Conservation (phyloP, 1,140 invertebrate species). For the Patella vulgata region DNA sequence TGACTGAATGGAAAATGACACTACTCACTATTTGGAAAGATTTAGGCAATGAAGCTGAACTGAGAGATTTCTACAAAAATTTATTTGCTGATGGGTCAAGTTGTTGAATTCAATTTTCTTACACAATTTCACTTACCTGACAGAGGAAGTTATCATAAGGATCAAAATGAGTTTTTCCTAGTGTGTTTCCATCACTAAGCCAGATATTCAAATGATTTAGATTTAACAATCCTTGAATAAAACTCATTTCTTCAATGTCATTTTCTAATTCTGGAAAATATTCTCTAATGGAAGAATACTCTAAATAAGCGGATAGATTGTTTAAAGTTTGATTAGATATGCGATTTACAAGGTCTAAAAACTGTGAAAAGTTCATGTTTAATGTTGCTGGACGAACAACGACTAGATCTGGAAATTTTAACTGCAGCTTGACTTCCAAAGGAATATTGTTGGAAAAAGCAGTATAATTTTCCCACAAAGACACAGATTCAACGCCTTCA, state of each 20-base stretch:
- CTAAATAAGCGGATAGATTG: slow-evolving; percentile 60
- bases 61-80: too few species aligned
- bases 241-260: slow-evolving; percentile 52
- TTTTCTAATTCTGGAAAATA: slow-evolving; percentile 54
- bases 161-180: slow-evolving; percentile 63
- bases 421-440: slow-evolving; percentile 35
- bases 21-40: too few species aligned
- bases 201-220: slow-evolving; percentile 58
- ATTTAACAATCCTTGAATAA: slow-evolving; percentile 41
- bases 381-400: slow-evolving; percentile 57
- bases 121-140: slow-evolving; percentile 50
- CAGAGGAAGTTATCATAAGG: slow-evolving; percentile 63
- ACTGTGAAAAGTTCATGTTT: slow-evolving; percentile 57
- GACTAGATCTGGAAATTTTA: slow-evolving; percentile 57
- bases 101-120: too few species aligned
- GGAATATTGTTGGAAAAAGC: slow-evolving; percentile 47
- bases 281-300: slow-evolving; percentile 58
- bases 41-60: too few species aligned
- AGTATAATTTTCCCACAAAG: slow-evolving; percentile 48
- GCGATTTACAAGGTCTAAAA: slow-evolving; percentile 51
- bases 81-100: too few species aligned
- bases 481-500: slow-evolving; percentile 57
- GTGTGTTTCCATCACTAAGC: slow-evolving; percentile 63
- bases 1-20: too few species aligned
- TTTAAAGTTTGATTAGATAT: slow-evolving; percentile 36